phyloP scores from a whole-genome alignment of 2,113 vertebrate species.

The Gallinago media region DNA sequence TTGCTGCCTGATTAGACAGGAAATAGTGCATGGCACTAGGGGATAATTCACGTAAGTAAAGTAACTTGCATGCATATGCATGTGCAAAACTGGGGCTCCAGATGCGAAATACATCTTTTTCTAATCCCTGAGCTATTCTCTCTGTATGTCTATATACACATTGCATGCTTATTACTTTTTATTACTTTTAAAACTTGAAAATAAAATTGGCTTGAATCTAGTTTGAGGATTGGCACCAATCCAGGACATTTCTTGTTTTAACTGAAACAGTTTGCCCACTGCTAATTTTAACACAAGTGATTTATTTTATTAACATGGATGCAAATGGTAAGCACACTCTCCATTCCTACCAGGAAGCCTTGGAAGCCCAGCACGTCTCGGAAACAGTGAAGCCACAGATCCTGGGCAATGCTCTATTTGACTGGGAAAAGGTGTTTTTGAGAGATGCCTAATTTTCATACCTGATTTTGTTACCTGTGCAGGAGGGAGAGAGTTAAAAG shows the following conservation, averaged over 20 bases:
- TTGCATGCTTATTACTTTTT: slow-evolving; percentile 9
- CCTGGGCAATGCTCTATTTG: background rate
- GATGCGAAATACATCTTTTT: background rate
- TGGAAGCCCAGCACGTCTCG: background rate
- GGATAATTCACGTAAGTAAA: background rate
- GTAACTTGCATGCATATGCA: background rate
- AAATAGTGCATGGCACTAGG: slow-evolving; percentile 2
- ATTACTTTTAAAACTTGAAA: slow-evolving; percentile 51
- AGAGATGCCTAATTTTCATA: background rate
- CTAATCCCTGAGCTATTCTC: slow-evolving; percentile 3
- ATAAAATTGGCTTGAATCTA: slow-evolving; percentile 28
- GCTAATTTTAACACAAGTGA: slow-evolving; percentile 36
- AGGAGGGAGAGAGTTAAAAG: background rate
- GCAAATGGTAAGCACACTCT: background rate
- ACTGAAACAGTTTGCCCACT: background rate
- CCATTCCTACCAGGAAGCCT: background rate
- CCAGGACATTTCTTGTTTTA: slow-evolving; percentile 17
- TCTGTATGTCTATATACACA: background rate
- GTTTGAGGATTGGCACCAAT: slow-evolving; percentile 14
- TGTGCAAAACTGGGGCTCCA: background rate
- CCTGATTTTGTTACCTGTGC: background rate
- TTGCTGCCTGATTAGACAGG: slow-evolving; percentile 11
- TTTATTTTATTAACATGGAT: slow-evolving; percentile 16
- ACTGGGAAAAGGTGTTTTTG: background rate
- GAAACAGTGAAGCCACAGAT: background rate